These are phyloP conservation scores for Pampusana beccarii DNA, from an alignment of 2,113 vertebrate genomes.

Conservation along the genomic window DNA sequence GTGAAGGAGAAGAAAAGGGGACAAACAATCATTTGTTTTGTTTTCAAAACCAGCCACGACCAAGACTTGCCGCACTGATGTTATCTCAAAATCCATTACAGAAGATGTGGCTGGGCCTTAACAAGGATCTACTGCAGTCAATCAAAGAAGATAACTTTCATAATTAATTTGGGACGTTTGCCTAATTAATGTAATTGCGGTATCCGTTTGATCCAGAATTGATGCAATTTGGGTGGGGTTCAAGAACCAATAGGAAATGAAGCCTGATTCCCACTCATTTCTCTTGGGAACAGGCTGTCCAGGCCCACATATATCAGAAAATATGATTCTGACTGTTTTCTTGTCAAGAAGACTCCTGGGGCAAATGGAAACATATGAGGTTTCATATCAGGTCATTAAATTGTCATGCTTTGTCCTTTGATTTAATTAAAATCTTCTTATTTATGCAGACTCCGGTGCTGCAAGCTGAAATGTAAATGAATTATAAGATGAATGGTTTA, in stretches of 20 bases:
- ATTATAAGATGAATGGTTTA: slow-evolving; percentile 47
- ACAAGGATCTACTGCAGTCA: not conserved
- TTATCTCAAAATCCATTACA: not conserved
- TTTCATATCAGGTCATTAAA: slow-evolving; percentile 61
- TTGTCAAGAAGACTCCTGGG: not conserved
- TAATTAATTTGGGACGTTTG: slow-evolving; percentile 29
- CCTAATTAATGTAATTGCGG: slow-evolving; percentile 3
- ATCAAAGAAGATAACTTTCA: not conserved
- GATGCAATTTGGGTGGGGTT: not conserved
- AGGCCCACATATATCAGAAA: not conserved
- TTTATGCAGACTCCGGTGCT: slow-evolving; percentile 53
- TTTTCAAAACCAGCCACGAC: not conserved
- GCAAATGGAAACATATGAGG: slow-evolving; percentile 18
- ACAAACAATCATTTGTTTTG: not conserved
- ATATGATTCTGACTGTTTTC: not conserved
- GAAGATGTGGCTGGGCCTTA: not conserved
- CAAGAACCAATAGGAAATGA: not conserved
- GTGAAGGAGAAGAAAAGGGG: not conserved
- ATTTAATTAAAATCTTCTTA: slow-evolving; percentile 65
- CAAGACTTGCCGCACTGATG: not conserved
- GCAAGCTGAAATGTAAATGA: slow-evolving; percentile 48
- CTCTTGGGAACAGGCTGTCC: not conserved
- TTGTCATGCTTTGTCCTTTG: slow-evolving; percentile 47
- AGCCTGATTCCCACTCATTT: not conserved
- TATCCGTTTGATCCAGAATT: slow-evolving; percentile 7